These are phyloP conservation scores for Pionites leucogaster DNA, from an alignment of 2,113 vertebrate genomes.

Conservation along the genomic window DNA sequence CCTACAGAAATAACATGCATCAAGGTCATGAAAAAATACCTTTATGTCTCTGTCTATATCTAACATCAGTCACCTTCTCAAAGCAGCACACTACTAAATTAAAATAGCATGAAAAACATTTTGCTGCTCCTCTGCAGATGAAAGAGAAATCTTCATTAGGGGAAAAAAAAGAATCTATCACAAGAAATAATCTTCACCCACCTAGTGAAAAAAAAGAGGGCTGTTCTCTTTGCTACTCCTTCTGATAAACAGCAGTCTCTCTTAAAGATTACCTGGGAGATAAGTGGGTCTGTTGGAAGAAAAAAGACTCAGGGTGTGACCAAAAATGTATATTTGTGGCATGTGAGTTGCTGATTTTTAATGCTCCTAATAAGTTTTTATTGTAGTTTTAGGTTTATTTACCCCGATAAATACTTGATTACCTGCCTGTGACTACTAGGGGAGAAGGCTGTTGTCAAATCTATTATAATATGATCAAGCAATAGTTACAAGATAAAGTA, in stretches of 20 bases:
- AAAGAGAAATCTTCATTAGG: background rate
- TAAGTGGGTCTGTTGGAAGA: background rate
- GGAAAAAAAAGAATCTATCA: background rate
- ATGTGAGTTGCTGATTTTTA: background rate
- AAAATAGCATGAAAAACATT: background rate
- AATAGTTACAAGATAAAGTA: conserved; percentile 52
- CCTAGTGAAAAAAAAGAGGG: accelerated
- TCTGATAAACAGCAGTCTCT: background rate
- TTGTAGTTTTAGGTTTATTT: conserved; percentile 34
- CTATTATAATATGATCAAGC: background rate
- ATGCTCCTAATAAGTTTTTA: background rate
- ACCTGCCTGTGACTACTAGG: background rate
- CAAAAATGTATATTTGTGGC: background rate
- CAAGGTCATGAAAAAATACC: background rate
- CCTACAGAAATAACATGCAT: background rate
- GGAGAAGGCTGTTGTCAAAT: background rate
- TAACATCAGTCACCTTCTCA: background rate
- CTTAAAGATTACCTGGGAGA: background rate
- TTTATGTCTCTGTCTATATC: background rate
- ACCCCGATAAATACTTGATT: conserved; percentile 41
- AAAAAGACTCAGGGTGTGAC: background rate
- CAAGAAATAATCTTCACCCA: background rate
- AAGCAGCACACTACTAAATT: background rate
- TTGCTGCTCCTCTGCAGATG: background rate
- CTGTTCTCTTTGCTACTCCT: background rate